A percentile compares a stretch with the other conserved stretches of the same genome.
Conservation (phyloP, 2,888 invertebrate species). For the Rhyacophila evoluta region DNA sequence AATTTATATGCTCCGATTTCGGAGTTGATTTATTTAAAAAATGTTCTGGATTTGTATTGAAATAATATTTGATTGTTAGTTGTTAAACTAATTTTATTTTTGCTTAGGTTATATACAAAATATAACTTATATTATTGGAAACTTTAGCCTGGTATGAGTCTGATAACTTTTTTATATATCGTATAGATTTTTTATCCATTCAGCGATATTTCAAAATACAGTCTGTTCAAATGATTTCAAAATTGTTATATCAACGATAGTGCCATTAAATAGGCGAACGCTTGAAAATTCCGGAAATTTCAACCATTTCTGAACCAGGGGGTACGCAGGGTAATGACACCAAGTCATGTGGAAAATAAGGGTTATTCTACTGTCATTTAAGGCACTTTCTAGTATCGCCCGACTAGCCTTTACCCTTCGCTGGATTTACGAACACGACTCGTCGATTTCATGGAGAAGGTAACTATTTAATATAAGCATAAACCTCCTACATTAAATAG, state of each 20-base stretch:
- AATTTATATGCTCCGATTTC: too few relatives aligned
- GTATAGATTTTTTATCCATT: too few relatives aligned
- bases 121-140: too few relatives aligned
- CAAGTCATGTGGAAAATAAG: constrained; percentile 51
- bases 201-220: not conserved
- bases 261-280: constrained; percentile 1
- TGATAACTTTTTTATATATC: too few relatives aligned
- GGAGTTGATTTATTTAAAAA: too few relatives aligned
- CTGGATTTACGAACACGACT: constrained; percentile 40
- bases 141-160: too few relatives aligned
- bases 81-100: too few relatives aligned
- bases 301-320: constrained; percentile 35
- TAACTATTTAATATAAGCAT: constrained; percentile 22
- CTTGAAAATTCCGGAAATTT: not conserved
- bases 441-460: constrained; percentile 39
- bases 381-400: constrained; percentile 28
- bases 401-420: constrained; percentile 33
- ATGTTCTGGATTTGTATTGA: too few relatives aligned
- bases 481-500: not conserved
- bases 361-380: constrained; percentile 47
- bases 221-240: not conserved
- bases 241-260: constrained; percentile 14
- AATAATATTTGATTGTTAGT: too few relatives aligned
- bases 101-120: too few relatives aligned
- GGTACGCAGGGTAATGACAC: constrained; percentile 44